phyloP scores from a whole-genome alignment of 2,888 invertebrate species.

The Trachelus tabidus region DNA sequence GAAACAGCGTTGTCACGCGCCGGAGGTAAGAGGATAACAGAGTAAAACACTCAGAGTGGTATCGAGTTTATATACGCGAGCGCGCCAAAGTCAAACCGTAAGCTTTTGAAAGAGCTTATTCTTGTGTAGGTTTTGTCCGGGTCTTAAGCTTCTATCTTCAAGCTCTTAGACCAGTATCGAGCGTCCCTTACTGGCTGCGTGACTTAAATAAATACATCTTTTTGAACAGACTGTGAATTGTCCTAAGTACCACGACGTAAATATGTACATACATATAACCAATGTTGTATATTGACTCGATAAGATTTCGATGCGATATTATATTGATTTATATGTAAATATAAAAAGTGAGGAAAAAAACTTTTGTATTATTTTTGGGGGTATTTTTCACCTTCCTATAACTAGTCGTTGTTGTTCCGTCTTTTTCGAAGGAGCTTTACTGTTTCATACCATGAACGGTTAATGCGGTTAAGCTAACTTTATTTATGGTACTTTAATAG shows the following conservation, averaged over 20 bases:
- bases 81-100: constrained; percentile 39
- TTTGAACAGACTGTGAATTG: not conserved
- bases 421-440: not conserved
- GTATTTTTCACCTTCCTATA: not conserved
- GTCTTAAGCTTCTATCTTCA: not conserved
- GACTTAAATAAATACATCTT: not conserved
- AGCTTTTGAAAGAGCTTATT: constrained; percentile 30
- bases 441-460: not conserved
- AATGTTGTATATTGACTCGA: not conserved
- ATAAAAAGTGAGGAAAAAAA: not conserved
- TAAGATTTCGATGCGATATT: not conserved
- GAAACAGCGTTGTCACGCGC: constrained; percentile 2
- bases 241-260: not conserved
- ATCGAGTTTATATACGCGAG: constrained; percentile 26
- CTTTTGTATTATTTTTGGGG: not conserved
- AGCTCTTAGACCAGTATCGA: constrained; percentile 10
- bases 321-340: not conserved
- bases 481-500: not conserved
- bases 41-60: constrained; percentile 44
- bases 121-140: constrained; percentile 15
- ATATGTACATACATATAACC: not conserved
- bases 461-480: not conserved
- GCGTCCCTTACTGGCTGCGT: not conserved
- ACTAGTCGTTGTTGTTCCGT: not conserved
- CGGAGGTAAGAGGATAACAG: constrained; percentile 45